Base-by-base conservation (phyloP, 2,888 invertebrate genomes). In the Phyto melanocephala region DNA sequence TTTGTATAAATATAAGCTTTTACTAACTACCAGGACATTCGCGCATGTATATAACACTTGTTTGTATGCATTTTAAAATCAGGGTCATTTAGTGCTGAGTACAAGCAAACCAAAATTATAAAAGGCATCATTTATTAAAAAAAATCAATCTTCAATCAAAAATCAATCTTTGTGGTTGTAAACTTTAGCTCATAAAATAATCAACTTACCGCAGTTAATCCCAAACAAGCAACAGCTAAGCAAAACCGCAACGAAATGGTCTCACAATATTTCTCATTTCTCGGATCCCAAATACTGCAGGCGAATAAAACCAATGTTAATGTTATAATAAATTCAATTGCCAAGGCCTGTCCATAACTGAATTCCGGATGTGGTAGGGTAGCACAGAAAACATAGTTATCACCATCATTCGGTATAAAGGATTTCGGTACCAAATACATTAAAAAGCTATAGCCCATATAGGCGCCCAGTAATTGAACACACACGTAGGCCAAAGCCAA, bases 271-370 rank as follows among this genome's bases (percentile, higher is more conserved):
- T 92, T 91, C 8, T 91, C 89, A 87, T 95, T 95, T 71, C 94
- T 92, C 15, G 94, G 93, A 89, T 96, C 96, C 95, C 95, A 95
- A 65, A 95, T 92, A 0, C 93, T 94, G 87, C 95, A 95, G 79
- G 93, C 93, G 24, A 95, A 92, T 50, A 95, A 91, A 45, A 94
- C 92, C n/a, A 96, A 90, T 0, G 94, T 92, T 2, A 92, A 91
- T 0, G 96, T 95, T 33, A 94, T 92, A 0, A 94, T 87, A 13
- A 93, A 92, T 90, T 96, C 96, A 72, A 94, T 92, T 7, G 92
- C 91, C 8, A 95, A 87, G 1, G 93, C 93, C 90, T 95, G 93
- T 7, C 90, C 15, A 45, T 87, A 84, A 0, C 90, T 90, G 6
- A 94, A 88, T 1, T 91, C 90, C 0, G 88, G 84, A 85, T 93